These are phyloP conservation scores for Borostomias antarcticus DNA, from an alignment of 2,797 vertebrate genomes.

Conservation along the genomic window DNA sequence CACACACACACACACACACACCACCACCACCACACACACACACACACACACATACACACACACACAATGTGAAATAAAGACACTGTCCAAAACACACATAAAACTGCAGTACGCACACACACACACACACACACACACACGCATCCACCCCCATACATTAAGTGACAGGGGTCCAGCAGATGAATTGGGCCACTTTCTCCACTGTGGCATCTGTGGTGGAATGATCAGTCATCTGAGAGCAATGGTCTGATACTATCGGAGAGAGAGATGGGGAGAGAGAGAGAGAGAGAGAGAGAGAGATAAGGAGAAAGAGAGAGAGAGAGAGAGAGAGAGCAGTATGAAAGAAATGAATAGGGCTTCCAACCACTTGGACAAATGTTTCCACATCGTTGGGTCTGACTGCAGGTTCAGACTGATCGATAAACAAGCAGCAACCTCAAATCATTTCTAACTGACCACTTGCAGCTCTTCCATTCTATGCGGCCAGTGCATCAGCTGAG, in stretches of 20 bases:
- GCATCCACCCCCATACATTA: not conserved
- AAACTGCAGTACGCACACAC: not conserved
- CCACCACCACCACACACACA: not conserved
- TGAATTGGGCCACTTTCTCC: constrained; percentile 41
- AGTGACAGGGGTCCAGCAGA: constrained; percentile 25
- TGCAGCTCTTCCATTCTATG: not conserved
- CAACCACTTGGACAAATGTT: not conserved
- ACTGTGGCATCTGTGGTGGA: constrained; percentile 32
- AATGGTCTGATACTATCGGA: constrained; percentile 42
- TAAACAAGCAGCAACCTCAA: not conserved
- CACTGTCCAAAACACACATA: no score
- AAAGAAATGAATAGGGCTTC: constrained; percentile 4
- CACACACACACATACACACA: constrained; percentile 1
- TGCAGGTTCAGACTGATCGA: constrained; percentile 16
- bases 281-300: not conserved
- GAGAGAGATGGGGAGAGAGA: not conserved
- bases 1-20: constrained; percentile 15
- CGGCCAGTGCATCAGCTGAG: not conserved
- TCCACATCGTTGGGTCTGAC: constrained; percentile 10
- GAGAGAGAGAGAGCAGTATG: not conserved
- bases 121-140: constrained; percentile 11
- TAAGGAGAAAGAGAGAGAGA: not conserved
- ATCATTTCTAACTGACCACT: not conserved
- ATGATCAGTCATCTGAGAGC: constrained; percentile 57
- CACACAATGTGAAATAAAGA: no score